phyloP scores from a whole-genome alignment of 2,113 vertebrate genomes.

The Toxotes jaculatrix region DNA sequence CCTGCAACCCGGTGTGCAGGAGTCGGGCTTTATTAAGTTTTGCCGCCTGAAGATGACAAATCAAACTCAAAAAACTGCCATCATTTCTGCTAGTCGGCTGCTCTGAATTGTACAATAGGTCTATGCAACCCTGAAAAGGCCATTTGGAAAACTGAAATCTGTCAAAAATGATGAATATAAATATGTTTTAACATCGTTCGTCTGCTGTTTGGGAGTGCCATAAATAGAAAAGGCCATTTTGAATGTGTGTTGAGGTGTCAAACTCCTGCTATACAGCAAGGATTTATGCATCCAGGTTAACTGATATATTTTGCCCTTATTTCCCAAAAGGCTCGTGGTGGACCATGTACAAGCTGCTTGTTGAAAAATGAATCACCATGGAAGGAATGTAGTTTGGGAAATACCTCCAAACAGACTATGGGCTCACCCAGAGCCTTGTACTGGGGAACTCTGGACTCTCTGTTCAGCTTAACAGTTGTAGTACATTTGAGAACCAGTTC shows the following conservation, averaged over 20 bases:
- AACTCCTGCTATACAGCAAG: background rate
- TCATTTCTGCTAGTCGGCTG: slow-evolving; percentile 6
- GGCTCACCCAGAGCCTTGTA: too few species aligned
- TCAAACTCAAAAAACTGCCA: slow-evolving; percentile 27
- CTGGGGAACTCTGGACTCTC: background rate
- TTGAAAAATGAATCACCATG: slow-evolving; percentile 22
- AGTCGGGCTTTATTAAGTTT: slow-evolving; percentile 7
- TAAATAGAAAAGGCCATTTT: slow-evolving; percentile 32
- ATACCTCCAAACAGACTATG: background rate
- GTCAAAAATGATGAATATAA: background rate
- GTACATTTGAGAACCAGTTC: background rate
- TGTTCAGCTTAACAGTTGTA: background rate
- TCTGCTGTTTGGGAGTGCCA: slow-evolving; percentile 9
- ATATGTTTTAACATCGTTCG: slow-evolving; percentile 5
- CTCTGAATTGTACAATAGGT: slow-evolving; percentile 11
- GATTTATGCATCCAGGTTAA: slow-evolving; percentile 31
- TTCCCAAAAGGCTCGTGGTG: slow-evolving; percentile 14
- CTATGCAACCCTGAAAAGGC: background rate
- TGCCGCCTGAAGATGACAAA: slow-evolving; percentile 26
- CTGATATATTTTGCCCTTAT: background rate
- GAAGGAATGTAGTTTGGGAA: background rate
- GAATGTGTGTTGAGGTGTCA: slow-evolving; percentile 19
- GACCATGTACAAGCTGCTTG: background rate
- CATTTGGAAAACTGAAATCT: background rate
- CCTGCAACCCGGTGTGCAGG: background rate